These are phyloP conservation scores for Apostichopus japonicus DNA, from an alignment of 35 echinoderm and acorn worm species.

Conservation along the genomic window DNA sequence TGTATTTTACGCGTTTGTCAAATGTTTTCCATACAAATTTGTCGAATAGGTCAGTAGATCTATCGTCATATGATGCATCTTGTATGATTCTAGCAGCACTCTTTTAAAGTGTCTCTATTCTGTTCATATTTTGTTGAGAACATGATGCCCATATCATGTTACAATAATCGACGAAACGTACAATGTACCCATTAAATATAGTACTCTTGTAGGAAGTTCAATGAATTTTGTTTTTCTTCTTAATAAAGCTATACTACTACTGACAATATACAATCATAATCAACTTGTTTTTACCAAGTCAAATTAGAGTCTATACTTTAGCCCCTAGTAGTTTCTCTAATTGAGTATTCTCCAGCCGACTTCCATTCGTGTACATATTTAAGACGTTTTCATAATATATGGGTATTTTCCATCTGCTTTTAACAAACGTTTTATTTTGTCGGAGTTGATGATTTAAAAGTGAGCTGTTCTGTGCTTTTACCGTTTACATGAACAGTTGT, in stretches of 20 bases:
- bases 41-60: neutral
- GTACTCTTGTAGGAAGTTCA: neutral
- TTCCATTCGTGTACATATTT: neutral
- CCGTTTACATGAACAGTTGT: conserved; percentile 17
- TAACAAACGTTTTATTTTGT: conserved; percentile 7
- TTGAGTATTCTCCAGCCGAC: neutral
- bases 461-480: conserved; percentile 2
- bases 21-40: neutral
- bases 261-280: neutral
- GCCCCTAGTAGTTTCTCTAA: neutral
- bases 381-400: neutral
- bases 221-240: neutral
- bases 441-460: neutral
- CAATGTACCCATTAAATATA: neutral
- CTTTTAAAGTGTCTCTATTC: neutral
- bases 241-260: neutral
- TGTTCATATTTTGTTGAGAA: neutral
- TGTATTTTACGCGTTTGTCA: neutral
- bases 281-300: neutral
- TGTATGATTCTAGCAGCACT: neutral
- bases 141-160: neutral
- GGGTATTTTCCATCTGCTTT: neutral
- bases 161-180: neutral
- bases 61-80: neutral
- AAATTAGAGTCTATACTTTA: neutral